Evolutionary conservation across 1,140 invertebrate species (phyloP).

Genomic region (Drosophila auraria): DNA sequence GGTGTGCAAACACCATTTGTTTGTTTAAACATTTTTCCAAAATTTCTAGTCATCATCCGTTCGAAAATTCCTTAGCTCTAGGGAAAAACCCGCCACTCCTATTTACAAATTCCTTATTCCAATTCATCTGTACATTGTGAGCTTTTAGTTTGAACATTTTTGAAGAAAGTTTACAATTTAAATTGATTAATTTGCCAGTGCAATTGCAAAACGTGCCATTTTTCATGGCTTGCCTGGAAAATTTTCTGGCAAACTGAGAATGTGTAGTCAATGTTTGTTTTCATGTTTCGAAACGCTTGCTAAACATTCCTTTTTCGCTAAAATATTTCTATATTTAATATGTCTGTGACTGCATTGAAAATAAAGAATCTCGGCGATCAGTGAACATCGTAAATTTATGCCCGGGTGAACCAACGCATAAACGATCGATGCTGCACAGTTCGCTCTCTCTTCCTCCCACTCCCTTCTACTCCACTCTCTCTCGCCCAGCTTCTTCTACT

Average conservation of each 20-base stretch:
- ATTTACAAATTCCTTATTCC: neutral
- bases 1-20: constrained; percentile 5
- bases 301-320: neutral
- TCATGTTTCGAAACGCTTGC: neutral
- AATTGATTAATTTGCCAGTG: neutral
- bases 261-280: too few species aligned
- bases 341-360: neutral
- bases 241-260: neutral
- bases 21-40: neutral
- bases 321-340: neutral
- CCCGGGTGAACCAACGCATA: neutral
- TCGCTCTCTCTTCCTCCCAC: neutral
- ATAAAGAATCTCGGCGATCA: neutral
- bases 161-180: neutral
- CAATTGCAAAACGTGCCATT: constrained; percentile 5
- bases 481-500: neutral
- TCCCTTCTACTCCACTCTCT: neutral
- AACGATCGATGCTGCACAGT: constrained; percentile 2
- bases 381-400: neutral
- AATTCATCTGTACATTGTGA: neutral
- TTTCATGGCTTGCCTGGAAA: neutral
- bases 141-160: too few species aligned
- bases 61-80: too few species aligned
- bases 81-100: neutral
- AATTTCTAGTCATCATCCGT: neutral